Evolutionary conservation across 2,888 invertebrate genomes (phyloP), one percentile per base, ranked within the genome.

Genomic region (Cosmorhoe ocellata): DNA sequence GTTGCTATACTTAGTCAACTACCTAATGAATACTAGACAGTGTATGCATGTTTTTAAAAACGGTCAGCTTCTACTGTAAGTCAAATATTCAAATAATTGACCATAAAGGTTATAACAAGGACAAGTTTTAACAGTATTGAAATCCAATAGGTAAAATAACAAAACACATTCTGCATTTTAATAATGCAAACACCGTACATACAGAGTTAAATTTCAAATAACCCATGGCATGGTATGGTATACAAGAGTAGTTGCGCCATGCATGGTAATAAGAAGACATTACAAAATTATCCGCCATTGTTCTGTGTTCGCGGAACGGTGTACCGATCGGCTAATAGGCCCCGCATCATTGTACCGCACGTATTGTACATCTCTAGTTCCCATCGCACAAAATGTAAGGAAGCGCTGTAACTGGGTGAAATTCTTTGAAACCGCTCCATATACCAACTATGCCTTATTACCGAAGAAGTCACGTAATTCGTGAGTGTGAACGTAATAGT

Each of bases 241-340:
- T 74, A 77, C 65, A 66, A 76, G 73, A 69, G 73, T 31, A 63
- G 74, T 89, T 88, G 84, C 84, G 73, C 86, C 85, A 88, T 81
- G 81, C 79, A 81, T 84, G 77, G 79, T 84, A 85, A 87, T 85
- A 81, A 81, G 83, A 83, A 81, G 78, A 70, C 78, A 87, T 88
- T 88, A 87, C 86, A 87, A 87, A 86, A 88, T 82, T 81, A 84
- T 82, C 76, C 78, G 76, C 86, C 77, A 89, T 90, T 90, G 90
- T 90, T 86, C 81, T 81, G 76, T 59, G 75, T 89, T 87, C 86
- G 82, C 78, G 75, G 89, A 88, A 88, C 81, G 74, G 65, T 67
- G 74, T 68, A 64, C 63, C 72, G 71, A 79, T 84, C 76, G 74
- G 72, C 68, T 79, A 82, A 82, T 84, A 79, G 74, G 66, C 64